Conservation (phyloP, 2,113 vertebrate species). For the Poicephalus gulielmi region DNA sequence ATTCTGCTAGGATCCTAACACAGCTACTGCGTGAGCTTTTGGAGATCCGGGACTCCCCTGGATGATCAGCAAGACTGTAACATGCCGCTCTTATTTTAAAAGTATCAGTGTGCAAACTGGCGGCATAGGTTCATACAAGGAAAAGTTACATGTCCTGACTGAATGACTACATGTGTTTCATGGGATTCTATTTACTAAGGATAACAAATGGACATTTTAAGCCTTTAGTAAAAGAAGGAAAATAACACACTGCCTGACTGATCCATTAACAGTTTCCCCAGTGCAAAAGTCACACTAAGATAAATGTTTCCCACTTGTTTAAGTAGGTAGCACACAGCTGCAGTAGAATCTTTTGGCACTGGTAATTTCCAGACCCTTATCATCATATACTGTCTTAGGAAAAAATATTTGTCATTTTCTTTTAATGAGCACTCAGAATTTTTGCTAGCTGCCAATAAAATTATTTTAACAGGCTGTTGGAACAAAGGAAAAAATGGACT, state of each 20-base stretch:
- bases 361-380: slow-evolving; percentile 20
- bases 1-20: background rate
- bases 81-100: background rate
- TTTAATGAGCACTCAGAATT: slow-evolving; percentile 41
- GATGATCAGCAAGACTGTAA: background rate
- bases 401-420: slow-evolving; percentile 8
- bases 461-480: slow-evolving; percentile 57
- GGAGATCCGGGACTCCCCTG: background rate
- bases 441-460: slow-evolving; percentile 40
- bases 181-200: slow-evolving; percentile 7
- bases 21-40: background rate
- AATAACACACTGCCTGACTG: background rate
- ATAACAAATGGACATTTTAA: slow-evolving; percentile 52
- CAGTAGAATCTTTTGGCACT: background rate
- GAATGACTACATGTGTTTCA: slow-evolving; percentile 1
- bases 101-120: background rate
- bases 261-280: slow-evolving; percentile 23
- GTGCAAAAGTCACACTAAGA: slow-evolving; percentile 32
- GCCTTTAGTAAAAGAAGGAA: slow-evolving; percentile 48
- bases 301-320: slow-evolving; percentile 41
- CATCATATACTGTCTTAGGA: background rate
- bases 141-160: background rate
- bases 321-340: slow-evolving; percentile 3
- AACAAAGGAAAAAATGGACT: slow-evolving; percentile 48
- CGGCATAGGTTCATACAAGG: background rate